Evolutionary conservation across 2,113 vertebrate genomes (phyloP).

Genomic region (Leuciscus idus): DNA sequence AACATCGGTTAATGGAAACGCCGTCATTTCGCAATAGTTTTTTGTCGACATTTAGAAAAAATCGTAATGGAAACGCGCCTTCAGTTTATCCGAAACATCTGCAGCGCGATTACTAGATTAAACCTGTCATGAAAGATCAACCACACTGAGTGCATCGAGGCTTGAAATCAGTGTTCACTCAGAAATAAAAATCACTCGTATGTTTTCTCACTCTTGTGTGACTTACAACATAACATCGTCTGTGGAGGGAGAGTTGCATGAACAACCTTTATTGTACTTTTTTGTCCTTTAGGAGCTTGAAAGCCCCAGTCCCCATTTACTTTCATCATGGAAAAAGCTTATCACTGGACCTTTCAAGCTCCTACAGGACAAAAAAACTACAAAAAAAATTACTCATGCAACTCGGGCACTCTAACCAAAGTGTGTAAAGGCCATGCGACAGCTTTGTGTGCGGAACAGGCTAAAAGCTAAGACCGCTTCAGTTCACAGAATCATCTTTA

Average conservation of each 20-base stretch:
- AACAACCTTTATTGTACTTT: background rate
- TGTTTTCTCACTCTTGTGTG: background rate
- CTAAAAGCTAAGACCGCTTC: background rate
- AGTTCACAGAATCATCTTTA: slow-evolving; percentile 5
- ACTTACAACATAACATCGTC: background rate
- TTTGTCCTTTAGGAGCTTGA: background rate
- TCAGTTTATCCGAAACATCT: background rate
- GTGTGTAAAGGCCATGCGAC: background rate
- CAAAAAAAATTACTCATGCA: background rate
- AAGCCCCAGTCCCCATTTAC: background rate
- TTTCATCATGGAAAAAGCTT: background rate
- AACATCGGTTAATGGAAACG: too few relatives aligned
- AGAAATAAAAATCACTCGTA: background rate
- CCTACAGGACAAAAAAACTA: background rate
- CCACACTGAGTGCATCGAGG: background rate
- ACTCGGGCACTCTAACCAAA: background rate
- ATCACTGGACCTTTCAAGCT: background rate
- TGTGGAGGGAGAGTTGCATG: background rate
- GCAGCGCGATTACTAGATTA: background rate
- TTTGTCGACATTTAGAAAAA: too few relatives aligned
- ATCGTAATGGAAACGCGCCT: too few relatives aligned
- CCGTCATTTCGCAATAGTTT: too few relatives aligned
- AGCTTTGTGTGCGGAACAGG: background rate
- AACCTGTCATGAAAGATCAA: background rate
- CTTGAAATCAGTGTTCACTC: background rate